phyloP scores from a whole-genome alignment of 2,113 vertebrate genomes.

The Acanthochromis polyacanthus region DNA sequence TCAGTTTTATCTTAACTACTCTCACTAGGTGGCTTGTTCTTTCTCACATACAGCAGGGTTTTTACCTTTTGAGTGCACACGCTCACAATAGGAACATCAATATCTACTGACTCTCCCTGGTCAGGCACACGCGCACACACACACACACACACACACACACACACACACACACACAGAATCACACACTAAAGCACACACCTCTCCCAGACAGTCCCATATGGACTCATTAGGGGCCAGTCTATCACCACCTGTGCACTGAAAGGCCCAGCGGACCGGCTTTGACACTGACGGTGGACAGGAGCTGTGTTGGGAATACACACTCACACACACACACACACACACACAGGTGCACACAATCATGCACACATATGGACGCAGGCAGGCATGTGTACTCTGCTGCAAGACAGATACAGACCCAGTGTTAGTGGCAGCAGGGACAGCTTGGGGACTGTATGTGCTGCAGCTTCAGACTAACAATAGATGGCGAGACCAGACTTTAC shows the following conservation, averaged over 20 bases:
- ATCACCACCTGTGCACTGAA: conserved; percentile 80
- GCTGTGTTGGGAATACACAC: conserved; percentile 67
- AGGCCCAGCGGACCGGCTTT: conserved; percentile 74
- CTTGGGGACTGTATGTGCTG: conserved; percentile 38
- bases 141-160: conserved; percentile 5
- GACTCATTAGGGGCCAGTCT: conserved; percentile 84
- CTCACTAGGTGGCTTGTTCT: conserved; percentile 38
- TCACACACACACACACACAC: conserved; percentile 36
- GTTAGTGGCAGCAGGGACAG: conserved; percentile 39
- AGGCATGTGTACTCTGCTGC: conserved; percentile 26
- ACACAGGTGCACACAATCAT: conserved; percentile 50
- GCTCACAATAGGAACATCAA: conserved; percentile 50
- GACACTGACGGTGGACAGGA: conserved; percentile 78
- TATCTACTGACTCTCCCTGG: conserved; percentile 38
- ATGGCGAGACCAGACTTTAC: conserved; percentile 16
- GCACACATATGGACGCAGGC: conserved; percentile 31
- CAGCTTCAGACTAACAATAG: conserved; percentile 39
- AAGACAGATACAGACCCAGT: conserved; percentile 50
- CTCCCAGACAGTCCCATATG: conserved; percentile 81
- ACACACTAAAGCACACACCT: conserved; percentile 47
- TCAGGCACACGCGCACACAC: conserved; percentile 20
- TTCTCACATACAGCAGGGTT: conserved; percentile 53
- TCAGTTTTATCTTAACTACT: conserved; percentile 39
- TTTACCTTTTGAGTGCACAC: conserved; percentile 38
- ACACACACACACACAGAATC: too few relatives aligned